Evolutionary conservation across 2,888 invertebrate genomes (phyloP).

Genomic region (Heliconius sara): DNA sequence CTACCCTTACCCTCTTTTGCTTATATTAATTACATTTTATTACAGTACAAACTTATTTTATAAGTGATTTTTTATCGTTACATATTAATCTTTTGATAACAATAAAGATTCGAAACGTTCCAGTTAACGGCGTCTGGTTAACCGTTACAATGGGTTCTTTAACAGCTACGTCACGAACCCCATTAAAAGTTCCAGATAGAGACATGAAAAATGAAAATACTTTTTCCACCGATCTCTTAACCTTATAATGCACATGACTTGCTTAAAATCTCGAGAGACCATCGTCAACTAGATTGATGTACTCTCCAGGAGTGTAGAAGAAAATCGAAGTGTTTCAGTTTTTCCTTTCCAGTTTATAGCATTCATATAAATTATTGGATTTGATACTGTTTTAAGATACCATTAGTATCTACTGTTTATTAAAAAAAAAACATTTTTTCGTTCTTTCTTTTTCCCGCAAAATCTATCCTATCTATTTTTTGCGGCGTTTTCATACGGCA

Average conservation of each 20-base stretch:
- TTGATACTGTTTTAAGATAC: not conserved
- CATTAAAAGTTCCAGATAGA: constrained; percentile 69
- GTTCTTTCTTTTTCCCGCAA: not conserved
- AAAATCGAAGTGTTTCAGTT: constrained; percentile 17
- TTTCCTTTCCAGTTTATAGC: not conserved
- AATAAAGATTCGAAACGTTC: constrained; percentile 21
- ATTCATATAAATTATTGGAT: not conserved
- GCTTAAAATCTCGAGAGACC: constrained; percentile 44
- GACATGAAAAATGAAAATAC: constrained; percentile 70
- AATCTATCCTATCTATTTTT: too few species aligned
- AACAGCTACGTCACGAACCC: constrained; percentile 56
- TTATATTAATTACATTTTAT: not conserved
- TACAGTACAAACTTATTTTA: not conserved
- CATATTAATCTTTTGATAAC: not conserved
- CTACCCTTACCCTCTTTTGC: not conserved
- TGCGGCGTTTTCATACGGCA: too few species aligned
- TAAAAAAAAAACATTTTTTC: not conserved
- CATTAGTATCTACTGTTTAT: not conserved
- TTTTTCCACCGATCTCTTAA: constrained; percentile 53
- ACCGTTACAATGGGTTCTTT: constrained; percentile 35
- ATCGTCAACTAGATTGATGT: constrained; percentile 36
- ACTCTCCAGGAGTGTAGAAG: constrained; percentile 10
- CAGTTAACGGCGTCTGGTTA: constrained; percentile 27
- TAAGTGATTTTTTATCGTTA: not conserved
- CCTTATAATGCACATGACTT: constrained; percentile 64